Evolutionary conservation across 1,140 invertebrate species (phyloP), one percentile per base, ranked within the genome.

Genomic region (Pseudomyrmex dendroicus): DNA sequence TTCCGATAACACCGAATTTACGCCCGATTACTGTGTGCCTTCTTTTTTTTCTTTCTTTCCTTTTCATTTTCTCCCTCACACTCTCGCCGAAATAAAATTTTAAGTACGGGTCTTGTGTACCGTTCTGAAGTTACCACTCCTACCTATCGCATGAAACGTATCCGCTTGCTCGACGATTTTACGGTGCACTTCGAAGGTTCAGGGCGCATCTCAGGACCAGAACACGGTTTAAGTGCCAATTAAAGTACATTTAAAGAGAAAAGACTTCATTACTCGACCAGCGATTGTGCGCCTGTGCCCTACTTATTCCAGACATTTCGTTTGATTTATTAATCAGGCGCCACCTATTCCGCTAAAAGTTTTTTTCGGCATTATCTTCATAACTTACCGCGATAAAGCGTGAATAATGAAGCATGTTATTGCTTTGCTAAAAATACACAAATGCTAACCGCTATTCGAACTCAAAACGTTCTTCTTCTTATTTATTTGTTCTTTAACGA

Each of bases 251-350:
- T 86, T 85, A 82, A 83, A 82, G 67, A 84, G 85, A 86, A 86
- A 86, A 87, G 86, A 78, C 82, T 86, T 84, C 67, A 84, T 87
- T 84, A 84, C 56, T 73, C 57, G 73, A 59, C 15, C 10, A 10
- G 44, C 15, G 20, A 78, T 78, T 57, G 76, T 46, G 22, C 15
- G 20, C 35, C 10, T 35, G 13, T 72, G 54, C n/a, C 12, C 76
- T 80, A 82, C 50, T 74, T 86, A 74, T 84, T 74, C 57, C 46
- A 59, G 48, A 10, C 22, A 13, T 61, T 68, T 82, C 48, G 68
- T 25, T n/a, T 77, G 73, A 80, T 87, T 87, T 87, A 87, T 87
- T 84, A 87, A 87, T 84, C 74, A 80, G 66, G 15, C 44, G 15
- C 52, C 10, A 77, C 50, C 44, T 70, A 70, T 50, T 80, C 48